Percentiles rank a stretch among this genome's conserved stretches.
Conservation (phyloP, 2,888 invertebrate species). For the Hanleya hanleyi region DNA sequence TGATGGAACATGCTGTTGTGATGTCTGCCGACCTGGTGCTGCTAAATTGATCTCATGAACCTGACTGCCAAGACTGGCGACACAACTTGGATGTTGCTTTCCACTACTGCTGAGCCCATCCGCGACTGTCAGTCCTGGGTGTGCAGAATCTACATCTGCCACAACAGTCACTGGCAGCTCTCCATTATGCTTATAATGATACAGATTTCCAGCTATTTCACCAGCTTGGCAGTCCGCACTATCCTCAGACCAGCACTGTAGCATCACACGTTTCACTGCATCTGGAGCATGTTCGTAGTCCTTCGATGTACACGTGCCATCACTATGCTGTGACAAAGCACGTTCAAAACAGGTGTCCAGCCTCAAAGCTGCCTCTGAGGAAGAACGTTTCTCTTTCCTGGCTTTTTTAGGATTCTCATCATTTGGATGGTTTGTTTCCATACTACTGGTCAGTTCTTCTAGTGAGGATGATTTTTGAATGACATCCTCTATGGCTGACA, state of each 20-base stretch:
- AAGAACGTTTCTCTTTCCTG: background rate
- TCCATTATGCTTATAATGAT: too few species aligned
- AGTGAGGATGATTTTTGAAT: slow-evolving; percentile 25
- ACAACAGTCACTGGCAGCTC: too few species aligned
- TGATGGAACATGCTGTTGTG: too few species aligned
- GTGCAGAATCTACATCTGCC: too few species aligned
- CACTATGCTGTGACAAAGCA: slow-evolving; percentile 47
- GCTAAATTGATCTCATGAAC: too few species aligned
- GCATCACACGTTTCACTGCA: slow-evolving; percentile 46
- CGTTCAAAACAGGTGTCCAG: slow-evolving; percentile 37
- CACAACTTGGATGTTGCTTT: too few species aligned
- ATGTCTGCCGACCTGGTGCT: too few species aligned
- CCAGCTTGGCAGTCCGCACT: background rate
- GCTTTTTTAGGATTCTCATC: background rate
- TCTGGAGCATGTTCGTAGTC: slow-evolving; percentile 42
- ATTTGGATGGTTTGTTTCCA: background rate
- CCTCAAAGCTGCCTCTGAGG: slow-evolving; percentile 11
- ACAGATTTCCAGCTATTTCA: background rate
- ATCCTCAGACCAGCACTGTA: slow-evolving; percentile 33
- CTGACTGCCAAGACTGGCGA: too few species aligned
- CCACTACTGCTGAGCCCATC: too few species aligned
- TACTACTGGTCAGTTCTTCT: background rate
- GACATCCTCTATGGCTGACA: slow-evolving; percentile 59
- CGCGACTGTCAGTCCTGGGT: too few species aligned
- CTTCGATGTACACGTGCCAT: slow-evolving; percentile 40